A percentile compares a stretch with the other conserved stretches of the same genome.
phyloP scores from a whole-genome alignment of 1,140 invertebrate genomes.

The Drosophila santomea region DNA sequence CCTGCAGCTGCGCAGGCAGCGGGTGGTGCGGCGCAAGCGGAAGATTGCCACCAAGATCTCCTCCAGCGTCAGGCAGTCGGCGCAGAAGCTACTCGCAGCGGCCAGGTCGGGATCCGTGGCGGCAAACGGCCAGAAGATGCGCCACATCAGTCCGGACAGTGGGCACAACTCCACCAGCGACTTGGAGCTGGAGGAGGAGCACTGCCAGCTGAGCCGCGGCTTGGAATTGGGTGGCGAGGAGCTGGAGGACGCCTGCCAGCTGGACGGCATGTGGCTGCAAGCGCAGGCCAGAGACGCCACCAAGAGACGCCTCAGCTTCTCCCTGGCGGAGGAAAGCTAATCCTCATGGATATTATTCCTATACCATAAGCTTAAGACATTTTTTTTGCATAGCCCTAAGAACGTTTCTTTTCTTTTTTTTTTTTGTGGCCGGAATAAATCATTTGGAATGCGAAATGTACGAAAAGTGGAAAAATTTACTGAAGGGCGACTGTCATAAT shows the following conservation, averaged over 20 bases:
- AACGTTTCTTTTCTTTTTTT: not conserved
- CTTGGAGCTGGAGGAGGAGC: slow-evolving; percentile 60
- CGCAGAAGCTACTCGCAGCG: slow-evolving; percentile 69
- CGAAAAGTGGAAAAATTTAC: too few species aligned
- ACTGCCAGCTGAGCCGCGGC: slow-evolving; percentile 1
- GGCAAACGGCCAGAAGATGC: slow-evolving; percentile 31
- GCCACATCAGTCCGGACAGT: slow-evolving; percentile 79
- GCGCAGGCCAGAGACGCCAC: slow-evolving; percentile 59
- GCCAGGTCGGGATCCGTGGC: slow-evolving; percentile 26
- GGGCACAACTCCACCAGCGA: slow-evolving; percentile 80
- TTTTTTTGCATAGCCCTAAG: slow-evolving; percentile 54
- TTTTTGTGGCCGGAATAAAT: slow-evolving; percentile 30
- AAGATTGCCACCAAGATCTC: slow-evolving; percentile 68
- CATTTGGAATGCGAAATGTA: slow-evolving; percentile 8
- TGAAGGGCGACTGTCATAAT: slow-evolving; percentile 20
- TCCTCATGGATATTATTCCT: slow-evolving; percentile 4
- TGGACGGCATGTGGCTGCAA: slow-evolving; percentile 66
- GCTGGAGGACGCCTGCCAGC: slow-evolving; percentile 51
- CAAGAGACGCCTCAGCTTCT: slow-evolving; percentile 78
- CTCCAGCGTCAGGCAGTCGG: slow-evolving; percentile 66
- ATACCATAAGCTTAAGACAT: slow-evolving; percentile 29
- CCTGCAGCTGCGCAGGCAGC: slow-evolving; percentile 67
- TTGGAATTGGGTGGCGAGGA: slow-evolving; percentile 52
- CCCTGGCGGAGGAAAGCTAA: slow-evolving; percentile 52
- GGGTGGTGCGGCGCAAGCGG: slow-evolving; percentile 76